Evolutionary conservation across 2,113 vertebrate species (phyloP).

Genomic region (Paralichthys olivaceus): DNA sequence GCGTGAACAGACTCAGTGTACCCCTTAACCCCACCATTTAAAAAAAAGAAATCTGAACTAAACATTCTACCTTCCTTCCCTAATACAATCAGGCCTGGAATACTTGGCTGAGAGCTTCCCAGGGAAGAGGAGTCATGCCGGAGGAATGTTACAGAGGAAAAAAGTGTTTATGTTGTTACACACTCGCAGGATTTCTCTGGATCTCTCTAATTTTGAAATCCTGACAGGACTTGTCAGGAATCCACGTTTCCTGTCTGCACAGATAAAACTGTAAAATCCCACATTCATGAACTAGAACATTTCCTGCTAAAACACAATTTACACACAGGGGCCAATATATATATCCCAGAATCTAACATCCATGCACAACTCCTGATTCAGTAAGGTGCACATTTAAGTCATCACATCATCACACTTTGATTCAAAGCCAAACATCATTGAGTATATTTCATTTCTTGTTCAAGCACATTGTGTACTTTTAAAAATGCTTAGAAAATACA

Average conservation of each 20-base stretch:
- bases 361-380: too few species aligned
- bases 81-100: slow-evolving; percentile 22
- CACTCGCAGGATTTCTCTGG: slow-evolving; percentile 5
- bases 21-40: slow-evolving; percentile 19
- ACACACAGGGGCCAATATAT: too few species aligned
- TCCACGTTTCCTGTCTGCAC: background rate
- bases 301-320: too few species aligned
- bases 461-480: too few species aligned
- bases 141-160: slow-evolving; percentile 58
- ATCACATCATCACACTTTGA: too few species aligned
- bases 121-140: slow-evolving; percentile 57
- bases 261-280: background rate
- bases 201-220: slow-evolving; percentile 6
- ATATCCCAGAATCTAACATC: too few species aligned
- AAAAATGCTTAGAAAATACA: too few species aligned
- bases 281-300: background rate
- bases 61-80: slow-evolving; percentile 41
- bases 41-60: slow-evolving; percentile 10
- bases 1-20: background rate
- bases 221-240: background rate
- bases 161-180: slow-evolving; percentile 48
- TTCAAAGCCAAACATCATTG: too few species aligned
- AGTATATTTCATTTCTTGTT: too few species aligned
- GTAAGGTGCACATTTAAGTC: too few species aligned
- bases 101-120: slow-evolving; percentile 1